Conservation (phyloP, 2,888 invertebrate genomes). For the Rhaphigaster nebulosa region DNA sequence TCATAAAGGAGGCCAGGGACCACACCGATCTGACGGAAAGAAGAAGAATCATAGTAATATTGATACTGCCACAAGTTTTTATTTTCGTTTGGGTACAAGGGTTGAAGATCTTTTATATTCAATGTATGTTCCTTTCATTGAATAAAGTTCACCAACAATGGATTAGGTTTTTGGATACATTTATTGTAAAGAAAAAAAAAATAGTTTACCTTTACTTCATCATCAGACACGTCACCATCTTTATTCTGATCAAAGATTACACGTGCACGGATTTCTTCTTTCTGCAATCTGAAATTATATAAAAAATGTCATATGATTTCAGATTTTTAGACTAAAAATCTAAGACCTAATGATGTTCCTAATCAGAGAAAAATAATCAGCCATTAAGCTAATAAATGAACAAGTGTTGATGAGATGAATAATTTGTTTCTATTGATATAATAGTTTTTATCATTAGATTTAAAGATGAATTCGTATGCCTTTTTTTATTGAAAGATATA, state of each 20-base stretch:
- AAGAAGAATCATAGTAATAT: too few relatives aligned
- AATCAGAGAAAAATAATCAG: background rate
- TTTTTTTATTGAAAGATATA: too few relatives aligned
- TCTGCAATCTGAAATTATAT: slow-evolving; percentile 72
- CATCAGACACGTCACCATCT: slow-evolving; percentile 88
- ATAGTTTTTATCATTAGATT: background rate
- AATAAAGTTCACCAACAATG: too few relatives aligned
- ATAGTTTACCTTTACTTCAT: slow-evolving; percentile 78
- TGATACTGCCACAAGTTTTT: too few relatives aligned
- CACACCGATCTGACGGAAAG: too few relatives aligned
- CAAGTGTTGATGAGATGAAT: background rate
- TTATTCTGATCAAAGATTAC: slow-evolving; percentile 89
- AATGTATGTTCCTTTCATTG: too few relatives aligned
- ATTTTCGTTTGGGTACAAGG: too few relatives aligned
- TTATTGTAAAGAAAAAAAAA: too few relatives aligned
- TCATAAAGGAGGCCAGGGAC: too few relatives aligned
- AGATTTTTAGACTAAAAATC: background rate
- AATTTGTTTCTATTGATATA: background rate
- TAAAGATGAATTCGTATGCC: background rate
- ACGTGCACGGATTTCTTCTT: slow-evolving; percentile 79
- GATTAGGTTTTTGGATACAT: too few relatives aligned
- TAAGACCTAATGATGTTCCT: background rate
- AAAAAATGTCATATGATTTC: background rate
- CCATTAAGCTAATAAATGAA: too few relatives aligned
- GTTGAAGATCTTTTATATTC: too few relatives aligned